Conservation (phyloP, 2,888 invertebrate species). For the Philhelius pedissequus region DNA sequence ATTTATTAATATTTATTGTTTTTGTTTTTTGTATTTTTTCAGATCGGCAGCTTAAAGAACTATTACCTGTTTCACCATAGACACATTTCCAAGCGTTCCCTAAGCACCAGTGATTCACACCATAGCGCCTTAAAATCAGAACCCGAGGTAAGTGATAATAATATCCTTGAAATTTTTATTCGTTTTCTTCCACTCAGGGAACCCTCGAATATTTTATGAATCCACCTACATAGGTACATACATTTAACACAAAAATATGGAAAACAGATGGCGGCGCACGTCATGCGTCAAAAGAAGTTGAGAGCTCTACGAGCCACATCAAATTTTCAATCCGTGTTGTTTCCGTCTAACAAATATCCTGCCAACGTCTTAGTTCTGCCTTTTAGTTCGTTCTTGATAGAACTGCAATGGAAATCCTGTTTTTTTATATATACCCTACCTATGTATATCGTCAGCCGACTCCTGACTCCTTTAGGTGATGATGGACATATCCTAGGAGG, state of each 20-base stretch:
- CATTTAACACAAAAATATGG: too few relatives aligned
- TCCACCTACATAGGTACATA: too few relatives aligned
- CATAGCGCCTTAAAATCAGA: constrained; percentile 88
- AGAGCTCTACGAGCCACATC: constrained; percentile 45
- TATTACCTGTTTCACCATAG: constrained; percentile 93
- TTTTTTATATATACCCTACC: not conserved
- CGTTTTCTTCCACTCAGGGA: not conserved
- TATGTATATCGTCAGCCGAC: constrained; percentile 19
- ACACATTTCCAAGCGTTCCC: constrained; percentile 90
- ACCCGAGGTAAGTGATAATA: constrained; percentile 82
- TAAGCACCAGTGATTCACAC: constrained; percentile 87
- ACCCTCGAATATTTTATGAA: not conserved
- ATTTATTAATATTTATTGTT: not conserved
- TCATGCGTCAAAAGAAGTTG: not conserved
- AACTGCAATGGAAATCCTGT: not conserved
- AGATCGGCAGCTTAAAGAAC: constrained; percentile 93
- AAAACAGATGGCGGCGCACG: not conserved
- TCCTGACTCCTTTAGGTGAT: constrained; percentile 13
- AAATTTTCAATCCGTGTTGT: constrained; percentile 16
- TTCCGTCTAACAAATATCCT: constrained; percentile 34
- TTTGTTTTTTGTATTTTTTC: constrained; percentile 77
- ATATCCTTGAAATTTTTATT: not conserved
- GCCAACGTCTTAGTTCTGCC: not conserved
- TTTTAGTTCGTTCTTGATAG: not conserved
- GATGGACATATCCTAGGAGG: constrained; percentile 50